phyloP scores from a whole-genome alignment of 2,888 invertebrate species.

The Philopedon plagiatum region DNA sequence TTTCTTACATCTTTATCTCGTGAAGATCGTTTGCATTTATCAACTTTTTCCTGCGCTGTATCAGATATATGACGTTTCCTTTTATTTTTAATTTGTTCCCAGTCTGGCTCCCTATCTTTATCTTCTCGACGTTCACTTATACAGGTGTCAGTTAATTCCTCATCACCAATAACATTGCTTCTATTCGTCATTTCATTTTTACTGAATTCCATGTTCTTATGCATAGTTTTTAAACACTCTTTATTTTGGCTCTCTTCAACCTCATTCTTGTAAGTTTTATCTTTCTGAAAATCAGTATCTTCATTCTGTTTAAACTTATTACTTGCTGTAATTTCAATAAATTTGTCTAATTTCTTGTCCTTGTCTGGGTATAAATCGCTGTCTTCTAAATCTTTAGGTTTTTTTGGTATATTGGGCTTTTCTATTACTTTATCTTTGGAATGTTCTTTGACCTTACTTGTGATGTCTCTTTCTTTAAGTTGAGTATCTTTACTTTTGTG shows the following conservation, averaged over 20 bases:
- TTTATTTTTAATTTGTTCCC: constrained; percentile 43
- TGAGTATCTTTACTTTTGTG: constrained; percentile 5
- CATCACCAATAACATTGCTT: neutral
- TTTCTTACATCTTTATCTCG: neutral
- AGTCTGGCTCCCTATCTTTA: constrained; percentile 21
- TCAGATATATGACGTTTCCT: constrained; percentile 34
- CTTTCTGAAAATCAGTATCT: neutral
- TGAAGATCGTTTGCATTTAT: neutral
- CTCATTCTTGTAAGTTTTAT: neutral
- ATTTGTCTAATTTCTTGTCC: neutral
- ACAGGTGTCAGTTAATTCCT: neutral
- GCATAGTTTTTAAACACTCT: neutral
- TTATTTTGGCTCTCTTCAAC: neutral
- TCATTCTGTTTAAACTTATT: neutral
- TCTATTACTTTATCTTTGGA: neutral
- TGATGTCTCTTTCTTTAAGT: neutral
- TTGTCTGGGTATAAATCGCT: neutral
- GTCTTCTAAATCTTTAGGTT: neutral
- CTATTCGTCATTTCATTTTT: neutral
- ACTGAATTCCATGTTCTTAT: neutral
- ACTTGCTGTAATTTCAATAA: neutral
- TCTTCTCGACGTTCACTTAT: neutral
- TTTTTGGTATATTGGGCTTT: neutral
- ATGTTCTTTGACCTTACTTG: neutral
- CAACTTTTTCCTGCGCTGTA: neutral